Evolutionary conservation across 1,140 invertebrate species (phyloP).

Genomic region (Danaus plexippus): DNA sequence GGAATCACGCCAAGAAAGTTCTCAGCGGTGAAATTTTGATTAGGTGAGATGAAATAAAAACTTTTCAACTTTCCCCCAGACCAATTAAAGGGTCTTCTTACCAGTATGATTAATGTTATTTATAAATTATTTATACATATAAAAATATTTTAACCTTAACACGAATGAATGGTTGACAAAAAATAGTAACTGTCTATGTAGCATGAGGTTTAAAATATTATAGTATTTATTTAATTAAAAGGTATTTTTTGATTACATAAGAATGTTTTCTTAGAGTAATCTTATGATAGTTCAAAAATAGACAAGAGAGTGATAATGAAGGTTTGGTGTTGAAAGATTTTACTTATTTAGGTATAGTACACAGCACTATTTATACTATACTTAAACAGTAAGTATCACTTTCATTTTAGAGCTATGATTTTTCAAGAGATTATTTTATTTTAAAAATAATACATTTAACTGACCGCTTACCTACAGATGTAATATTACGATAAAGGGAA

Average conservation of each 20-base stretch:
- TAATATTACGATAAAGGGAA: too few species aligned
- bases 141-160: too few species aligned
- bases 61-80: not conserved
- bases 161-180: conserved; percentile 2
- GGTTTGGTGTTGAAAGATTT: too few species aligned
- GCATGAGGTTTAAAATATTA: conserved; percentile 1
- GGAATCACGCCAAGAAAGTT: conserved; percentile 14
- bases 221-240: not conserved
- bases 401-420: not conserved
- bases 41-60: conserved; percentile 12
- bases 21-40: conserved; percentile 7
- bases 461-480: too few species aligned
- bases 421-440: conserved; percentile 1
- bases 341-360: too few species aligned
- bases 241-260: not conserved
- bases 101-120: not conserved
- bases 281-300: too few species aligned
- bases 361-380: too few species aligned
- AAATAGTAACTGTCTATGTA: conserved; percentile 1
- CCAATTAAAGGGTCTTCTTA: conserved; percentile 12
- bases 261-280: not conserved
- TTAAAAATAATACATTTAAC: not conserved
- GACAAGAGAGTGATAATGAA: too few species aligned
- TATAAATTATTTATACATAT: too few species aligned
- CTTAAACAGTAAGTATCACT: too few species aligned